Evolutionary conservation across 2,113 vertebrate genomes (phyloP).

Genomic region (Strix aluco): DNA sequence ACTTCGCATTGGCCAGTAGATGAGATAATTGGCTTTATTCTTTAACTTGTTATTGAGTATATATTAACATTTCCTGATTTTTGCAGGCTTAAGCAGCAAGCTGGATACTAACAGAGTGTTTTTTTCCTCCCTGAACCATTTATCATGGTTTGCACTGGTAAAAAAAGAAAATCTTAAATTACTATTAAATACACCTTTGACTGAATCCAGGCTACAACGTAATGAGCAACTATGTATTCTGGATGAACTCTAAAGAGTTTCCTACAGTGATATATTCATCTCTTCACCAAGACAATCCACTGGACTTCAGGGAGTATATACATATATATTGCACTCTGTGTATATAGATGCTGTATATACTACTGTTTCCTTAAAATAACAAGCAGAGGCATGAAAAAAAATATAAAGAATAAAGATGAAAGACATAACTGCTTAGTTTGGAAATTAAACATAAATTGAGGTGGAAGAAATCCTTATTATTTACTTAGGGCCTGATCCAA

Average conservation of each 20-base stretch:
- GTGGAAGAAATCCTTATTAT: conserved; percentile 47
- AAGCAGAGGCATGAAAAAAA: conserved; percentile 58
- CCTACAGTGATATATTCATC: conserved; percentile 8
- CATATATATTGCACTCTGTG: conserved; percentile 27
- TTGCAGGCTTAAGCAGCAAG: background rate
- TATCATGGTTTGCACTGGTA: background rate
- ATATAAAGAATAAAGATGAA: conserved; percentile 57
- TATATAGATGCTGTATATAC: conserved; percentile 61
- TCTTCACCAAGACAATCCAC: conserved; percentile 16
- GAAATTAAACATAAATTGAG: conserved; percentile 58
- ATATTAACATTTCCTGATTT: background rate
- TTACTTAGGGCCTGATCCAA: conserved; percentile 42
- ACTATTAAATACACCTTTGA: conserved; percentile 34
- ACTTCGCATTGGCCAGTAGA: background rate
- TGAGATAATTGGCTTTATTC: background rate
- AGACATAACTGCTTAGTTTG: conserved; percentile 36
- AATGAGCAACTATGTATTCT: conserved; percentile 27
- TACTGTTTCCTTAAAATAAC: conserved; percentile 68
- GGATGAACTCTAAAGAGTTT: conserved; percentile 52
- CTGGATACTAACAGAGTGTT: background rate
- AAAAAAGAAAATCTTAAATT: conserved; percentile 16
- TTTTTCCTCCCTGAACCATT: background rate
- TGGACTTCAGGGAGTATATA: background rate
- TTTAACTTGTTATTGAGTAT: background rate
- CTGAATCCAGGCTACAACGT: conserved; percentile 23